phyloP scores from a whole-genome alignment of 2,113 vertebrate species.

The Neogobius melanostomus region DNA sequence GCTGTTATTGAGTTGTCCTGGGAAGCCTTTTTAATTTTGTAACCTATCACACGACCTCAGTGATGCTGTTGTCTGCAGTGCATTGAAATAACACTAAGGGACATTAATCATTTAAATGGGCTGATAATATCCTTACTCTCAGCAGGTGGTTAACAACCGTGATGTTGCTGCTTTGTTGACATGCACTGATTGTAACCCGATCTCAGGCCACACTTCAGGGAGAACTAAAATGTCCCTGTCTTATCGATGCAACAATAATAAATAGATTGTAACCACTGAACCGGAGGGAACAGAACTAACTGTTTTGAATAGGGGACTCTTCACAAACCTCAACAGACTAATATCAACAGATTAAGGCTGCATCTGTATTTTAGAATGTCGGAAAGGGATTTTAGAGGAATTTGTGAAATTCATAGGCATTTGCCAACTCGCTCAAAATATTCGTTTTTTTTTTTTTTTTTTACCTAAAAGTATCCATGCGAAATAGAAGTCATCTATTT shows the following conservation, averaged over 20 bases:
- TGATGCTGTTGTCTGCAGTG: constrained; percentile 11
- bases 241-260: constrained; percentile 7
- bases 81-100: constrained; percentile 6
- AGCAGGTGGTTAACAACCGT: neutral
- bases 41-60: constrained; percentile 2
- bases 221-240: neutral
- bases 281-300: constrained; percentile 1
- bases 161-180: constrained; percentile 9
- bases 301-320: neutral
- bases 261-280: neutral
- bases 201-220: neutral
- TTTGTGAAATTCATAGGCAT: neutral
- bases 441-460: too few relatives aligned
- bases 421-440: neutral
- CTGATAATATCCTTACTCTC: neutral
- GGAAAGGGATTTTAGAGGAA: neutral
- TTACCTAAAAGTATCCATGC: too few relatives aligned
- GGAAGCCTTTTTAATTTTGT: constrained; percentile 12
- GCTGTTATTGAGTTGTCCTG: constrained; percentile 14
- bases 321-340: neutral
- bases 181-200: constrained; percentile 2
- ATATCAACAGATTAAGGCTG: neutral
- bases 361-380: neutral
- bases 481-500: too few relatives aligned
- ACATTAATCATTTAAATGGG: constrained; percentile 15